Evolutionary conservation across 2,888 invertebrate genomes (phyloP).

Genomic region (Coleophora deauratella): DNA sequence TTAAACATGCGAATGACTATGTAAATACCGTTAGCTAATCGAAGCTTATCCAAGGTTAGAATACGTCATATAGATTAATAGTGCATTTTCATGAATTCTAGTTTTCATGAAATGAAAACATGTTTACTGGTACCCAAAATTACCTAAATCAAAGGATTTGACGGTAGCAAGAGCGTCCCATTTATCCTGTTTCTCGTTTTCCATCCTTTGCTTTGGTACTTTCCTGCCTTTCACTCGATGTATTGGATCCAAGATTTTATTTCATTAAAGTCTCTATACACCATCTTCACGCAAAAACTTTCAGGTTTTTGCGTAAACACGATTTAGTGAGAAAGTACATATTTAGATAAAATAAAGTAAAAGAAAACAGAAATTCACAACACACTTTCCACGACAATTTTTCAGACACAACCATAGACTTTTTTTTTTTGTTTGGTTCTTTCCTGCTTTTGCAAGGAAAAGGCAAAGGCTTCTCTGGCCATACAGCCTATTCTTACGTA

Average conservation of each 20-base stretch:
- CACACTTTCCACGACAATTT: neutral
- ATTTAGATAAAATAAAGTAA: constrained; percentile 3
- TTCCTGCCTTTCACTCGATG: too few species aligned
- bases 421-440: too few species aligned
- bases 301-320: constrained; percentile 15
- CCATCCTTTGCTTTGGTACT: constrained; percentile 31
- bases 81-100: too few species aligned
- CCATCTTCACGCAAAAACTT: constrained; percentile 35
- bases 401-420: too few species aligned
- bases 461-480: too few species aligned
- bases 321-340: constrained; percentile 1
- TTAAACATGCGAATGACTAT: too few species aligned
- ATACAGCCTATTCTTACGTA: too few species aligned
- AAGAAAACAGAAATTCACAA: neutral
- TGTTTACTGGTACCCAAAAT: constrained; percentile 8
- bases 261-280: constrained; percentile 34
- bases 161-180: constrained; percentile 62
- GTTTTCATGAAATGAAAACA: neutral
- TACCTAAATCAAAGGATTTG: constrained; percentile 64
- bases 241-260: constrained; percentile 42
- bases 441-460: too few species aligned
- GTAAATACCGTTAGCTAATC: too few species aligned
- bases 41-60: too few species aligned
- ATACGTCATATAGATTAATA: too few species aligned
- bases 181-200: constrained; percentile 44